Evolutionary conservation across 2,888 invertebrate genomes (phyloP), one percentile per base, ranked within the genome.

Genomic region (Drosophila quasianomalipes): DNA sequence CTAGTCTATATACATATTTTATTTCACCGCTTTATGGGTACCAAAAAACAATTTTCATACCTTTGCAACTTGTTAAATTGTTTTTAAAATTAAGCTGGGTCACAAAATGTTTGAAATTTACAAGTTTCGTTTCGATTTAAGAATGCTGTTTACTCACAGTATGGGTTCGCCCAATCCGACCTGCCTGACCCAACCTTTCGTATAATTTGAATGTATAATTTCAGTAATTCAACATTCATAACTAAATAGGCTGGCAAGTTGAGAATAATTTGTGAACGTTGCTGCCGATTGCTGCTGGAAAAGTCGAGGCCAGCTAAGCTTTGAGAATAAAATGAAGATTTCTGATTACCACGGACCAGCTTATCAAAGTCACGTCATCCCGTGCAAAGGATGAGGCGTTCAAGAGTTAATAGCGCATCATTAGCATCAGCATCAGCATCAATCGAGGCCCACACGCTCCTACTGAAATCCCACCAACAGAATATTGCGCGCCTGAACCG

Each of bases 311-410:
- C 76, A 68, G 70, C 66, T 41, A 64, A 53, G 64, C 62, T 59
- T 68, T 53, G 57, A 57, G 63, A 72, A 71, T 75, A 85, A 74
- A 83, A 85, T 85, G 85, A 83, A 83, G 85, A 62, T 81, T 81
- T 70, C 89, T 79, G 83, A 76, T 74, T 75, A 70, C 69, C 59
- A 79, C 61, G 77, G 84, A 75, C 61, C 79, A 79, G 78, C 72
- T 75, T 79, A 80, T 70, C 72, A 81, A 73, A 84, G 84, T 85
- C 81, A 85, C 86, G 90, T 83, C 79, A 67, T 75, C 74, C 78
- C 82, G 83, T 87, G 85, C 90, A 91, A 91, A 91, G 89, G 86
- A 91, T 91, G 92, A 92, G 85, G 91, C 92, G 85, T 79, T 82
- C 77, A 75, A 79, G 64, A 70, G 86, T 73, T 72, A 75, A 79